Conservation (phyloP, 2,888 invertebrate species). For the Plebejus melissa region DNA sequence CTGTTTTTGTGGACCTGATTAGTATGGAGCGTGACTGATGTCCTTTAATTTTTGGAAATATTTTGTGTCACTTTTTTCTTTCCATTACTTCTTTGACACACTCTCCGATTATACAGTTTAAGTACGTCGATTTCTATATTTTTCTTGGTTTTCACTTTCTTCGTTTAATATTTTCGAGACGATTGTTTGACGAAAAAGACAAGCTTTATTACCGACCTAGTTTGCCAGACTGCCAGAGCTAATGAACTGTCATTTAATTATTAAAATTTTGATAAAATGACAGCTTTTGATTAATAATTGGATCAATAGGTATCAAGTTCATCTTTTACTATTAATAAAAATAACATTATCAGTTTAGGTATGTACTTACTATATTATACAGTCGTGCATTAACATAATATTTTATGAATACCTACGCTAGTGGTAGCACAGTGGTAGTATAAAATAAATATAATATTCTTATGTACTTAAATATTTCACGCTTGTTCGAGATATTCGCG, state of each 20-base stretch:
- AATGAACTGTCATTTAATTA: background rate
- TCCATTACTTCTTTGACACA: no score
- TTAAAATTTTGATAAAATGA: background rate
- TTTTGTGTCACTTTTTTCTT: background rate
- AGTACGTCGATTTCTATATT: no score
- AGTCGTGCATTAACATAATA: background rate
- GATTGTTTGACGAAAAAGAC: no score
- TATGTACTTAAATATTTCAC: slow-evolving; percentile 19
- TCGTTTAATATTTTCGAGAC: no score
- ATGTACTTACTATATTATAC: background rate
- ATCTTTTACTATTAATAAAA: background rate
- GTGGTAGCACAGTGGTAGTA: background rate
- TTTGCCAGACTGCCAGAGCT: no score
- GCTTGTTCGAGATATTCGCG: slow-evolving; percentile 24
- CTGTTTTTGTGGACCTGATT: background rate
- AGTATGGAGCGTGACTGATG: background rate
- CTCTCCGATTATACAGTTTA: no score
- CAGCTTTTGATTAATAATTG: background rate
- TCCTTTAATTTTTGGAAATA: background rate
- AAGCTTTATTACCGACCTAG: no score
- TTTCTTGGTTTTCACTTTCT: no score
- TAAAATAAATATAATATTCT: slow-evolving; percentile 16
- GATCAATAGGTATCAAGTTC: background rate
- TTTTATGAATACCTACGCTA: background rate
- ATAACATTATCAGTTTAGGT: background rate